Percentiles rank a stretch among this genome's conserved stretches.
Conservation (phyloP, 2,113 vertebrate species). For the Malurus melanocephalus region DNA sequence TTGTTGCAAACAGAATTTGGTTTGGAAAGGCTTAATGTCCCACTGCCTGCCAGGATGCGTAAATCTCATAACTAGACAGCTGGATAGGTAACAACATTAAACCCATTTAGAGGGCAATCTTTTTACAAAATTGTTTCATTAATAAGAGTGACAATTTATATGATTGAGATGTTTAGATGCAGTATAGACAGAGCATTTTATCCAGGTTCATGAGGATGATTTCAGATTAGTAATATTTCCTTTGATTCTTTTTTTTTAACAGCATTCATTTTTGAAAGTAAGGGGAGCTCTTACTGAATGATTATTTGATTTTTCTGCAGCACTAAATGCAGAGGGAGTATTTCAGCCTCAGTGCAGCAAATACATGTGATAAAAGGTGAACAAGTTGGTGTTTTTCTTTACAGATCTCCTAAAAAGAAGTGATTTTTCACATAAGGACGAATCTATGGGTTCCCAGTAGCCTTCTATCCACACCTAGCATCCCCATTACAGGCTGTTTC, state of each 20-base stretch:
- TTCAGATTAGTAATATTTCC: slow-evolving; percentile 54
- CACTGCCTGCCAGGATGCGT: slow-evolving; percentile 42
- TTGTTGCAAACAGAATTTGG: slow-evolving; percentile 59
- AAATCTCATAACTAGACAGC: slow-evolving; percentile 63
- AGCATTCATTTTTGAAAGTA: slow-evolving; percentile 43
- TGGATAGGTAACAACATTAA: slow-evolving; percentile 67
- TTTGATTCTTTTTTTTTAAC: slow-evolving; percentile 36
- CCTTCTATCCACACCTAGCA: slow-evolving; percentile 40
- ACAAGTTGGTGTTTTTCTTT: background rate
- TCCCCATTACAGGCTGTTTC: slow-evolving; percentile 67
- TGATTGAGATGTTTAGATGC: slow-evolving; percentile 65
- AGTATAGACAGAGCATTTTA: slow-evolving; percentile 61
- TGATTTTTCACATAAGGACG: slow-evolving; percentile 49
- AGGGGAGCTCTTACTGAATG: slow-evolving; percentile 14
- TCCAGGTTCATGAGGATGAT: slow-evolving; percentile 47
- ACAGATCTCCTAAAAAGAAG: slow-evolving; percentile 5
- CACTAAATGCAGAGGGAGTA: background rate
- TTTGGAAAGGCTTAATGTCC: slow-evolving; percentile 61
- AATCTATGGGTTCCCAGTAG: slow-evolving; percentile 62
- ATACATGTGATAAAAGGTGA: slow-evolving; percentile 31
- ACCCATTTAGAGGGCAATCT: slow-evolving; percentile 67
- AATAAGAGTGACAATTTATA: slow-evolving; percentile 74
- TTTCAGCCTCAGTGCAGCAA: slow-evolving; percentile 33
- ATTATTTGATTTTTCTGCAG: slow-evolving; percentile 51
- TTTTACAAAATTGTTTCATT: slow-evolving; percentile 75